Conservation (phyloP, 2,797 vertebrate genomes). For the Miichthys miiuy region DNA sequence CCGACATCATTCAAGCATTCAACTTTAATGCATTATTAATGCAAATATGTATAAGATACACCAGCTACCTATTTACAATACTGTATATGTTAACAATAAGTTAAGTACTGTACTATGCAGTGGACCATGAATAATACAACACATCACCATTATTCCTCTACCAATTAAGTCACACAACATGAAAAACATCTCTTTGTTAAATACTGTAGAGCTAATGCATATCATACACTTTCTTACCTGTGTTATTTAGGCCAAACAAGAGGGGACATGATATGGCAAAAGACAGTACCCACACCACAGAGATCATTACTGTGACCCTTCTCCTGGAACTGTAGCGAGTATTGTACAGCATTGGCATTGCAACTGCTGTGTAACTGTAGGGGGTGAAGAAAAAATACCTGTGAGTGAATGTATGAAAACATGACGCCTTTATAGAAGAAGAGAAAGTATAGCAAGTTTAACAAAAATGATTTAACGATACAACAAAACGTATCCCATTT, state of each 20-base stretch:
- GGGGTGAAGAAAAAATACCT: background rate
- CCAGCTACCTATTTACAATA: background rate
- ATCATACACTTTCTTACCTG: conserved; percentile 86
- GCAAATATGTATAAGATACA: background rate
- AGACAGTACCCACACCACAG: conserved; percentile 97
- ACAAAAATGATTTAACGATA: background rate
- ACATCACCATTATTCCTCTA: background rate
- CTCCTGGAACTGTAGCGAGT: conserved; percentile 98
- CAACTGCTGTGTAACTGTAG: conserved; percentile 96
- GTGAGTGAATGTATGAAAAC: background rate
- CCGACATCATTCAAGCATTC: background rate
- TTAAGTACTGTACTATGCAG: background rate
- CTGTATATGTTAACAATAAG: background rate
- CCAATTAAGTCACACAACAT: background rate
- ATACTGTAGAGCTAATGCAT: background rate
- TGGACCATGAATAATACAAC: conserved; percentile 28
- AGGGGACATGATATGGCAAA: conserved; percentile 98
- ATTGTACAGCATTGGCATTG: conserved; percentile 99
- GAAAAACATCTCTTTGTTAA: conserved; percentile 1
- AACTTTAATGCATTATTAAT: background rate
- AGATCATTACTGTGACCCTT: conserved; percentile 96
- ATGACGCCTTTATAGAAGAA: background rate
- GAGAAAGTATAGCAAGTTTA: background rate
- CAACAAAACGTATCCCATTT: background rate
- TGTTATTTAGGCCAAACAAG: conserved; percentile 96